Conservation (phyloP, 2,113 vertebrate species). For the Oenanthe melanoleuca region DNA sequence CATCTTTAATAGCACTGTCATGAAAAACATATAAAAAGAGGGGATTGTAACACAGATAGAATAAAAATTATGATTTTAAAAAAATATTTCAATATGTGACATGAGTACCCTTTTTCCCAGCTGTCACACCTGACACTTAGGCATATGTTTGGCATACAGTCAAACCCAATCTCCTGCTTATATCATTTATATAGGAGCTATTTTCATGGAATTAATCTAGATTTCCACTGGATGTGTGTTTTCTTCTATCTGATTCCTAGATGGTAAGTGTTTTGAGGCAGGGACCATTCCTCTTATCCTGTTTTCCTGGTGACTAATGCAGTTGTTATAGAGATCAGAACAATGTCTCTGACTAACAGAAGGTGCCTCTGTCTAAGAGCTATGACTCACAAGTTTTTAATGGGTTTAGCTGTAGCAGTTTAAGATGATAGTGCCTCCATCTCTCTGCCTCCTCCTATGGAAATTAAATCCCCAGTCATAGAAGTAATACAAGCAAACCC, state of each 20-base stretch:
- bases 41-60: not conserved
- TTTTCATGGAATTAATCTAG: not conserved
- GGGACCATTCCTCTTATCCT: not conserved
- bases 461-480: not conserved
- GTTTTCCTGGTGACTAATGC: not conserved
- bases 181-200: not conserved
- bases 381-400: conserved; percentile 1
- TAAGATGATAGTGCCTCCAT: not conserved
- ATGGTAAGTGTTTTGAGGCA: not conserved
- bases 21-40: not conserved
- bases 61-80: not conserved
- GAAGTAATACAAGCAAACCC: not conserved
- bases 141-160: not conserved
- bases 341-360: conserved; percentile 14
- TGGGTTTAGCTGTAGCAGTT: not conserved
- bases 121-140: not conserved
- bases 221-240: not conserved
- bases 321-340: conserved; percentile 15
- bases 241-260: conserved; percentile 4
- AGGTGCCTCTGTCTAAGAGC: not conserved
- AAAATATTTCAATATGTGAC: conserved; percentile 6
- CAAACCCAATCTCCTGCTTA: not conserved
- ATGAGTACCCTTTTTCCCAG: not conserved
- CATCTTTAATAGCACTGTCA: not conserved
- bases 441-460: not conserved